Evolutionary conservation across 1,140 invertebrate genomes (phyloP), one percentile per base, ranked within the genome.

Genomic region (Drosophila pseudoobscura): DNA sequence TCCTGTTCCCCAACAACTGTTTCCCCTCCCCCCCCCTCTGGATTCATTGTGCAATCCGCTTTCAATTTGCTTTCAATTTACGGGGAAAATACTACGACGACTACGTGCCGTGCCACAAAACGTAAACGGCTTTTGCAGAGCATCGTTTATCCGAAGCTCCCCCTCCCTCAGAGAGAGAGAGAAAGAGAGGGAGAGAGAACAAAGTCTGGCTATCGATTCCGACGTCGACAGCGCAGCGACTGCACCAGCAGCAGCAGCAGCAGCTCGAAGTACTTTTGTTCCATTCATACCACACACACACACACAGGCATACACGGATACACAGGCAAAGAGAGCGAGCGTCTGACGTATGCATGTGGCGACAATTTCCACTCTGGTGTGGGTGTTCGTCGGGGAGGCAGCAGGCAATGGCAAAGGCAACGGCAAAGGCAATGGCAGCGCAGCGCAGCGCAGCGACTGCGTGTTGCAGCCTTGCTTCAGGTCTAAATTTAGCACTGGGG

Each of bases 1-100:
- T 39, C 9, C 35, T 39, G 35, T 39, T 39, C 11, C 35, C 9
- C 35, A 11, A 17, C 17, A 17, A 17, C 17, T 17, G 17, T 13
- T 39, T 39, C 1, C 17, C 17, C 17, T 1, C 17, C 17, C 17
- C 17, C 35, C 35, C 11, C 35, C 35, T 39, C 35, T 13, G 3
- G 35, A 39, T 39, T 1, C 35, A 39, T 53, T 63, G 44, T 74
- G 49, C 44, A 61, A 47, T 64, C 74, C 75, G 51, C 59, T 60
- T 85, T 85, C 69, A 87, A 87, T 85, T 80, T 80, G 74, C 69
- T 87, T 85, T 80, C 59, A 78, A 65, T 83, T 87, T 87, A 87
- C 82, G 82, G 83, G 83, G 83, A 87, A 88, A 87, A 87, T 87
- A 88, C 85, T 87, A 87, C 82, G 73, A 82, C 62, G 75, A 60